These are phyloP conservation scores for Clangula hyemalis DNA, from an alignment of 2,797 vertebrate genomes.

Conservation along the genomic window DNA sequence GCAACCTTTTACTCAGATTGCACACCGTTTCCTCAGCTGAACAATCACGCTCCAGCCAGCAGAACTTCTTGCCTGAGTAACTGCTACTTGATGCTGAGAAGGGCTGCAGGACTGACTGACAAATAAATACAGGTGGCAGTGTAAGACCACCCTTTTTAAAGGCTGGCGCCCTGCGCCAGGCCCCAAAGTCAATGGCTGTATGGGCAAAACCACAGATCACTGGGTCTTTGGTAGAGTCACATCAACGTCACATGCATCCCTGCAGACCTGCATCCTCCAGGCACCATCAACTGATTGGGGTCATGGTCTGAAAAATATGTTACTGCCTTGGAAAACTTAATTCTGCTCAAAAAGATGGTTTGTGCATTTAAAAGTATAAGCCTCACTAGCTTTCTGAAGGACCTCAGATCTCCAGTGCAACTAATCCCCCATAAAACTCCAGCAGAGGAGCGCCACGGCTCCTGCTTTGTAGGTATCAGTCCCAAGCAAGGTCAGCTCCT, in stretches of 20 bases:
- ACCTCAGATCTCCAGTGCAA: background rate
- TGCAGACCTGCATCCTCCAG: background rate
- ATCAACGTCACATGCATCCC: background rate
- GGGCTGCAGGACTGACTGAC: background rate
- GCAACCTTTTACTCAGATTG: background rate
- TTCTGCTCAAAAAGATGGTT: background rate
- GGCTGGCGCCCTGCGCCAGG: background rate
- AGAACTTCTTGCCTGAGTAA: background rate
- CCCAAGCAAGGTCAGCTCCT: background rate
- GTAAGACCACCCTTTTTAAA: background rate
- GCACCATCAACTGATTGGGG: background rate
- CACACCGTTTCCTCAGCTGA: background rate
- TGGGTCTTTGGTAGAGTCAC: accelerated
- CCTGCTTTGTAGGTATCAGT: background rate
- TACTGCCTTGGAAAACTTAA: constrained; percentile 20
- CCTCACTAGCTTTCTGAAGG: constrained; percentile 8
- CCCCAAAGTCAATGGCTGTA: background rate
- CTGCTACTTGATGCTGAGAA: accelerated
- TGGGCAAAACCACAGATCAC: background rate
- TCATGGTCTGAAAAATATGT: background rate
- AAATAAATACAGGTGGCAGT: background rate
- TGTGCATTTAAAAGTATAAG: background rate
- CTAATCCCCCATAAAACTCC: background rate
- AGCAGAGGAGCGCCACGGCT: background rate
- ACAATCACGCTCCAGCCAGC: background rate